Conservation (phyloP, 2,113 vertebrate species). For the Tamias sibiricus region DNA sequence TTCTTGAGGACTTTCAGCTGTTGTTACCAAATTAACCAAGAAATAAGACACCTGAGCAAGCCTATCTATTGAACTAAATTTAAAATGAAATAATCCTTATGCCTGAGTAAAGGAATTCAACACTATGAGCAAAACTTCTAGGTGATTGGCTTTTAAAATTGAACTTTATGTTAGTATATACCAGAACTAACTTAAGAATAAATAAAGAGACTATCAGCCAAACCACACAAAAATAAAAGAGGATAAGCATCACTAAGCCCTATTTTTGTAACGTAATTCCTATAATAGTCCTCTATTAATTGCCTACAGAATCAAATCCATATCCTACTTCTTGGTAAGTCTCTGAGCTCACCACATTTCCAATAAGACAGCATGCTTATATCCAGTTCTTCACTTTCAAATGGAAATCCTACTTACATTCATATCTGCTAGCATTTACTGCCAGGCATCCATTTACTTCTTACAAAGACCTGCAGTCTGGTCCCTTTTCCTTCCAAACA, state of each 20-base stretch:
- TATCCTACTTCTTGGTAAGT: not conserved
- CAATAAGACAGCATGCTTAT: not conserved
- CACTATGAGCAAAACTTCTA: not conserved
- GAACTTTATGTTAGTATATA: not conserved
- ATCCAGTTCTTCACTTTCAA: not conserved
- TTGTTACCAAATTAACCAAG: slow-evolving; percentile 37
- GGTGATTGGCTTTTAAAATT: not conserved
- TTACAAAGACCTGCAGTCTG: not conserved
- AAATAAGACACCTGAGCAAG: slow-evolving; percentile 47
- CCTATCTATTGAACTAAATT: slow-evolving; percentile 2
- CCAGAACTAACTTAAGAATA: slow-evolving; percentile 33
- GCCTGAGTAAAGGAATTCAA: not conserved
- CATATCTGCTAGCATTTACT: not conserved
- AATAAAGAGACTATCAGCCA: not conserved
- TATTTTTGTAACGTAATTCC: not conserved
- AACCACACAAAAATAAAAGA: slow-evolving; percentile 6
- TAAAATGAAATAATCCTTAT: slow-evolving; percentile 32
- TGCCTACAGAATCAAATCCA: not conserved
- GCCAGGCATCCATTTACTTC: not conserved
- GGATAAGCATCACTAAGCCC: not conserved
- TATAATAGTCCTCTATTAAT: not conserved
- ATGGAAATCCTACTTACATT: not conserved
- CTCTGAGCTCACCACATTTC: not conserved
- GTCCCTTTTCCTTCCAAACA: not conserved
- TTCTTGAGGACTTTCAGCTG: slow-evolving; percentile 42